A percentile compares a stretch with the other conserved stretches of the same genome.
Conservation (phyloP, 2,113 vertebrate species). For the Trogon melanurus region DNA sequence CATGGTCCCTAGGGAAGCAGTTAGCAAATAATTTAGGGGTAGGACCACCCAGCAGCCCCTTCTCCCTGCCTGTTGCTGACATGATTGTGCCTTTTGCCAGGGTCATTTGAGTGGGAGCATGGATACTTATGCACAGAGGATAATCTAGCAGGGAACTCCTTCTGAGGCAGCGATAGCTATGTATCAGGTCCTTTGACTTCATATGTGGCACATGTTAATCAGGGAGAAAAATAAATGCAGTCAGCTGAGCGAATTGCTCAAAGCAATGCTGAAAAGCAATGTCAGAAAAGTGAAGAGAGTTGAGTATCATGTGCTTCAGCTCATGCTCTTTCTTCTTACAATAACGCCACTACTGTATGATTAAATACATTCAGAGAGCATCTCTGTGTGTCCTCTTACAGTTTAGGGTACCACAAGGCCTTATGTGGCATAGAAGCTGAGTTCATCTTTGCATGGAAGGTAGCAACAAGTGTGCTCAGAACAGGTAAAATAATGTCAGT, state of each 20-base stretch:
- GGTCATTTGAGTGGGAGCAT: background rate
- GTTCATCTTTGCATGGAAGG: fast-evolving
- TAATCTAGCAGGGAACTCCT: background rate
- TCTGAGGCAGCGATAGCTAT: background rate
- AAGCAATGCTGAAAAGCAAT: background rate
- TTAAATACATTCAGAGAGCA: background rate
- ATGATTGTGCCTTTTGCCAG: background rate
- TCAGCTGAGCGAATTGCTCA: background rate
- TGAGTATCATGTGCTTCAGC: background rate
- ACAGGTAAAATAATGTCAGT: background rate
- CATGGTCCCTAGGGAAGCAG: conserved; percentile 28
- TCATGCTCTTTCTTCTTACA: background rate
- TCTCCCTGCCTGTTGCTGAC: background rate
- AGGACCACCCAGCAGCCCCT: conserved; percentile 32
- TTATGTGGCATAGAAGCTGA: fast-evolving
- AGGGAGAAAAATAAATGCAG: background rate
- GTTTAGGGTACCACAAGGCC: background rate
- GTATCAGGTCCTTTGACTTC: background rate
- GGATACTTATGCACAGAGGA: background rate
- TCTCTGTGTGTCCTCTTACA: background rate
- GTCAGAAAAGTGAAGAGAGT: background rate
- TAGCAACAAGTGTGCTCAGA: background rate
- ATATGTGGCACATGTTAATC: fast-evolving
- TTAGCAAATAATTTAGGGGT: conserved; percentile 20
- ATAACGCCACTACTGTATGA: background rate